These are phyloP conservation scores for Eulemur albifrons DNA, from an alignment of 2,797 vertebrate species.

Conservation along the genomic window DNA sequence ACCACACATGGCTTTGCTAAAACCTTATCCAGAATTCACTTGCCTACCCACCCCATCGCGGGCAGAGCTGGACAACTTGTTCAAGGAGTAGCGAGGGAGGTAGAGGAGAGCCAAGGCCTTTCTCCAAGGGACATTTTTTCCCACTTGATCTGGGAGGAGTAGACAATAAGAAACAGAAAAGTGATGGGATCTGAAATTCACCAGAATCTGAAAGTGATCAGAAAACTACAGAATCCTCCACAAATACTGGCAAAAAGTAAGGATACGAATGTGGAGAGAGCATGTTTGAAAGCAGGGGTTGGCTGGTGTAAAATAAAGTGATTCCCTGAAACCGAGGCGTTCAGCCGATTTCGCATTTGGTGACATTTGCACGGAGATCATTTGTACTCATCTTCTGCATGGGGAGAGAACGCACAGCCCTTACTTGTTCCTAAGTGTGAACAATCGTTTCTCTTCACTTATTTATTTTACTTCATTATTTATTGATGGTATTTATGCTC, in stretches of 20 bases:
- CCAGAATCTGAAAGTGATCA: neutral
- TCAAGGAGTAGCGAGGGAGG: neutral
- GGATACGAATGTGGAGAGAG: neutral
- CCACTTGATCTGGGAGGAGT: neutral
- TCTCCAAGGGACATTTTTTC: neutral
- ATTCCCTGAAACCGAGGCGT: neutral
- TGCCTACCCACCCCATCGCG: neutral
- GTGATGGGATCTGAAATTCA: neutral
- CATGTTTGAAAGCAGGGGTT: neutral
- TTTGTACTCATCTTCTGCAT: neutral
- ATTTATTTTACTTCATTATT: conserved; percentile 58
- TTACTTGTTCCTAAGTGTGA: neutral
- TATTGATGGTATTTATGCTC: conserved; percentile 46
- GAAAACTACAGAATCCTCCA: neutral
- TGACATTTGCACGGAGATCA: neutral
- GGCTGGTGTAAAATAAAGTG: neutral
- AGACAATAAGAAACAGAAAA: too few relatives aligned
- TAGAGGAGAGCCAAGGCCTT: neutral
- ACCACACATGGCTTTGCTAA: neutral
- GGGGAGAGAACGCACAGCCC: neutral
- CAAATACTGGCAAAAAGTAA: neutral
- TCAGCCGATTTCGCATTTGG: neutral
- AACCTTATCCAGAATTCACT: neutral
- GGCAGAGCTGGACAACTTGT: neutral
- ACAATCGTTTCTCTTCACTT: neutral